Percentiles rank a stretch among this genome's conserved stretches.
Evolutionary conservation across 1,140 invertebrate genomes (phyloP).

Genomic region (Bradynema listronoti): DNA sequence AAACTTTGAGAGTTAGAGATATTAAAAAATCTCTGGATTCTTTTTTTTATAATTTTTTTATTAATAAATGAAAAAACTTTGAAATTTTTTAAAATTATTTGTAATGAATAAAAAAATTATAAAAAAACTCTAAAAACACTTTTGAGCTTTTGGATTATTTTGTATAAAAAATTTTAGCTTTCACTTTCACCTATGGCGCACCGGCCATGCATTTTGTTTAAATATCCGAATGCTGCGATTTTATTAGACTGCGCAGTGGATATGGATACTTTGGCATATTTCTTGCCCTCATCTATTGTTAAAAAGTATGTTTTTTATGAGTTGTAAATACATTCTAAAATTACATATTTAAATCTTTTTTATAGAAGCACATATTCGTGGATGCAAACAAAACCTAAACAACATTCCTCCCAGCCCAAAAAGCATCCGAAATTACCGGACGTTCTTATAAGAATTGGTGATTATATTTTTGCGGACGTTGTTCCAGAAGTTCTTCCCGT

Average conservation of each 20-base stretch:
- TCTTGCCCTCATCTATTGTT: constrained; percentile 35
- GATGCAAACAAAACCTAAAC: neutral
- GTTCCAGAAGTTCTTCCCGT: constrained; percentile 39
- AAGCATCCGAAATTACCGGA: neutral
- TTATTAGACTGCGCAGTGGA: constrained; percentile 38
- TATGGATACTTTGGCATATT: constrained; percentile 33
- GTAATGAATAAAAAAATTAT: too few species aligned
- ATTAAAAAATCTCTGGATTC: too few species aligned
- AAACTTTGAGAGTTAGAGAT: too few species aligned
- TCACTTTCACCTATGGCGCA: constrained; percentile 24
- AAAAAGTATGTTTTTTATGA: constrained; percentile 31
- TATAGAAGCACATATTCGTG: neutral
- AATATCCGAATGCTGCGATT: constrained; percentile 31
- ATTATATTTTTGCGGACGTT: constrained; percentile 21
- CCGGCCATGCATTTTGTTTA: constrained; percentile 33
- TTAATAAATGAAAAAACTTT: constrained; percentile 10
- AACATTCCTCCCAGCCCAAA: neutral
- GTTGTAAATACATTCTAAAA: too few species aligned
- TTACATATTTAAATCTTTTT: neutral
- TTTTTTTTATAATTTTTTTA: too few species aligned
- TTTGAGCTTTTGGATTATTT: too few species aligned
- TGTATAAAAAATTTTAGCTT: constrained; percentile 30
- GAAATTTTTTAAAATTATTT: too few species aligned
- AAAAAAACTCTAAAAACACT: too few species aligned
- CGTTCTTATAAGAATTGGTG: constrained; percentile 14